phyloP scores from a whole-genome alignment of 2,888 invertebrate genomes.

The Synergus umbraculus region DNA sequence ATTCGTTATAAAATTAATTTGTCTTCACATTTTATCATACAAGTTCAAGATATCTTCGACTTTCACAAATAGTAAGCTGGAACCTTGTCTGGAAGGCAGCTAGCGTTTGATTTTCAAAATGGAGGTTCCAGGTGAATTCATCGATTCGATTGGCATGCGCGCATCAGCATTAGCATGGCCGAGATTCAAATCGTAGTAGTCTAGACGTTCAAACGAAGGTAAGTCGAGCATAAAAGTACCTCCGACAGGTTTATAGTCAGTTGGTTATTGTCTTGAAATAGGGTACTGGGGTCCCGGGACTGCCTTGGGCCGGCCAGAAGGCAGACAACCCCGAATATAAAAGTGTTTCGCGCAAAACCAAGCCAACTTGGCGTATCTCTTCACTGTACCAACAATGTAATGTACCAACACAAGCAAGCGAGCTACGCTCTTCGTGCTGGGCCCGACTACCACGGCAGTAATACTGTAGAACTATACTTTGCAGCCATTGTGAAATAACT shows the following conservation, averaged over 20 bases:
- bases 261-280: slow-evolving; percentile 66
- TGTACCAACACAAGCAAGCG: slow-evolving; percentile 49
- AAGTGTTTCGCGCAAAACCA: slow-evolving; percentile 43
- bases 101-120: slow-evolving; percentile 21
- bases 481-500: slow-evolving; percentile 78
- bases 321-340: slow-evolving; percentile 49
- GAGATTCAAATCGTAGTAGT: slow-evolving; percentile 39
- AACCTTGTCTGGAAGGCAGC: background rate
- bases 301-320: slow-evolving; percentile 42
- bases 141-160: slow-evolving; percentile 44
- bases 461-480: slow-evolving; percentile 73
- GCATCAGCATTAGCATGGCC: slow-evolving; percentile 39
- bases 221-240: slow-evolving; percentile 50
- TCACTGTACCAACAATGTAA: slow-evolving; percentile 55
- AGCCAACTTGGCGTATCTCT: slow-evolving; percentile 47
- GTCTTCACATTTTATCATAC: background rate
- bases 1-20: background rate
- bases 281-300: slow-evolving; percentile 49
- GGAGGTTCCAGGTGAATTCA: slow-evolving; percentile 33
- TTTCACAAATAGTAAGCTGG: background rate
- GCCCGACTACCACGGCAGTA: slow-evolving; percentile 28
- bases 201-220: slow-evolving; percentile 43
- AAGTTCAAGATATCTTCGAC: background rate
- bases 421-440: slow-evolving; percentile 50
- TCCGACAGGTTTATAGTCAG: slow-evolving; percentile 66